phyloP scores from a whole-genome alignment of 2,888 invertebrate genomes.

The Parelbella ahira region DNA sequence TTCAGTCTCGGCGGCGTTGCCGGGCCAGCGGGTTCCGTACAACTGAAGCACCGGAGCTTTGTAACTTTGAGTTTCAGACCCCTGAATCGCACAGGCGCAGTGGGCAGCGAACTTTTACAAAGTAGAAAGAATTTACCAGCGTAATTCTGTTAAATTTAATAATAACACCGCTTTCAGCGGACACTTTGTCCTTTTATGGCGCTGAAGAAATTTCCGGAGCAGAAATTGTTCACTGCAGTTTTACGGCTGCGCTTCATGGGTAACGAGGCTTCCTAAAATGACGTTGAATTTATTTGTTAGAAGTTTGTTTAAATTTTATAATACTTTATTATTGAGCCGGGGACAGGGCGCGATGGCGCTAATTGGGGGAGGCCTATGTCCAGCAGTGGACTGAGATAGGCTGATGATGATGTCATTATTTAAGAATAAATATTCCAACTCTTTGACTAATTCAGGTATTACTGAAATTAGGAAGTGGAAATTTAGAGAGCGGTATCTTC shows the following conservation, averaged over 20 bases:
- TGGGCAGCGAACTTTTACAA: conserved; percentile 15
- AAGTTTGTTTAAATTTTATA: no score
- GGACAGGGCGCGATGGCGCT: no score
- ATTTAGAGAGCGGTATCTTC: no score
- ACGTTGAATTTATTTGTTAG: no score
- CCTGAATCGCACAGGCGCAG: conserved; percentile 20
- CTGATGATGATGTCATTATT: no score
- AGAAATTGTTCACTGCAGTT: conserved; percentile 11
- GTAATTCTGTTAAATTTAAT: conserved; percentile 23
- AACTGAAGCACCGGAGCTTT: conserved; percentile 4
- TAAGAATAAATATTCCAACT: no score
- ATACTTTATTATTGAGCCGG: no score
- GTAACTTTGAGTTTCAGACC: conserved; percentile 7
- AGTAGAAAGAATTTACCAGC: conserved; percentile 20
- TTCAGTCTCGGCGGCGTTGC: conserved; percentile 2
- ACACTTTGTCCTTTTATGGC: conserved; percentile 18
- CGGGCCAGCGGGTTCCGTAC: conserved; percentile 8
- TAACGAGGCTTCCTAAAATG: no score
- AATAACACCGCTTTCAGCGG: conserved; percentile 18
- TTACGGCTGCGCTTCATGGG: conserved; percentile 6
- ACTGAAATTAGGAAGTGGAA: no score
- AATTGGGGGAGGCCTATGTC: no score
- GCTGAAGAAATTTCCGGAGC: conserved; percentile 5
- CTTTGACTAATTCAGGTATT: no score
- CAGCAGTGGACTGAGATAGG: no score